These are phyloP conservation scores for Drosophila neocordata DNA, from an alignment of 1,140 invertebrate species.

Conservation along the genomic window DNA sequence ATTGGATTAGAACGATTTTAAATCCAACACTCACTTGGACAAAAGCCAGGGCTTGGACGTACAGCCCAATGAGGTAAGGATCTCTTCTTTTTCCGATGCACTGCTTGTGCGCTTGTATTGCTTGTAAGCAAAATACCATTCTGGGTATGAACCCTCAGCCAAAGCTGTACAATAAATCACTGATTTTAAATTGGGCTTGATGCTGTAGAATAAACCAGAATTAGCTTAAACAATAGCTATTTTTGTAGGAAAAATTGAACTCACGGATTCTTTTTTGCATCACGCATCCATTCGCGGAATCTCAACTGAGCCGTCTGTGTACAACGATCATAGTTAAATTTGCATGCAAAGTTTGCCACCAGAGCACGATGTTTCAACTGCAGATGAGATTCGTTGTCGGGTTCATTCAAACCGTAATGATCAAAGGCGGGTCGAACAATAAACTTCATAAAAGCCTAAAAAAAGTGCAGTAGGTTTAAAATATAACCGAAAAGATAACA, in stretches of 20 bases:
- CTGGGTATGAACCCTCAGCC: slow-evolving; percentile 83
- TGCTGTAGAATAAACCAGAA: slow-evolving; percentile 57
- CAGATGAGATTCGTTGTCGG: slow-evolving; percentile 79
- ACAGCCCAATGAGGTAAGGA: slow-evolving; percentile 85
- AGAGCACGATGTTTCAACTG: slow-evolving; percentile 83
- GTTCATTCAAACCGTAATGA: slow-evolving; percentile 79
- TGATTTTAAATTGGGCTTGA: slow-evolving; percentile 83
- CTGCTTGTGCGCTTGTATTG: slow-evolving; percentile 84
- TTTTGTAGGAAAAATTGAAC: background rate
- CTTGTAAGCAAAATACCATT: slow-evolving; percentile 85
- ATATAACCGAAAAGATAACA: background rate
- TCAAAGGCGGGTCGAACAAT: slow-evolving; percentile 77
- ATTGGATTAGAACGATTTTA: accelerated
- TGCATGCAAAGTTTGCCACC: slow-evolving; percentile 84
- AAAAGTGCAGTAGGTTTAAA: background rate
- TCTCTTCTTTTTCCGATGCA: slow-evolving; percentile 85
- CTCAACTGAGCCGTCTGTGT: slow-evolving; percentile 75
- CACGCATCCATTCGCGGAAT: slow-evolving; percentile 83
- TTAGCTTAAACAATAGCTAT: background rate
- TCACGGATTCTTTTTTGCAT: slow-evolving; percentile 65
- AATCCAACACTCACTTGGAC: slow-evolving; percentile 82
- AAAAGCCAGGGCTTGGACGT: slow-evolving; percentile 83
- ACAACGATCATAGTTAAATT: slow-evolving; percentile 83
- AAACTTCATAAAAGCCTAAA: slow-evolving; percentile 78
- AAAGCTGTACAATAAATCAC: slow-evolving; percentile 85